Evolutionary conservation across 2,888 invertebrate genomes (phyloP), one percentile per base, ranked within the genome.

Genomic region (Drosophila colorata): DNA sequence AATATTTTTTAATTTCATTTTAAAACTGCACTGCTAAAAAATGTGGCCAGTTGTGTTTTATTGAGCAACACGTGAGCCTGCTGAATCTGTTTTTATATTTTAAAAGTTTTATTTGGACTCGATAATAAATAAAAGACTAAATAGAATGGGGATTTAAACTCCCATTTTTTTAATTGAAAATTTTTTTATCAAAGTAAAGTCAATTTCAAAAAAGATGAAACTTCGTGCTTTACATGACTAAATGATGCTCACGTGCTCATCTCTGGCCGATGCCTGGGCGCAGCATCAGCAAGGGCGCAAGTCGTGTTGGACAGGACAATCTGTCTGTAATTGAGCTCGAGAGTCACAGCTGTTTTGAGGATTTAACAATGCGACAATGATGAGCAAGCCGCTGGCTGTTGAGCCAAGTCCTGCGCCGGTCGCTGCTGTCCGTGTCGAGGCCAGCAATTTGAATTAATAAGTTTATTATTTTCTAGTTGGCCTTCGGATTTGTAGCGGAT

Each of bases 391-490:
- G 23, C 43, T 44, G 20, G 28, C 7, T 35, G 41, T 52, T 51
- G 40, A 38, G 37, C 59, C 56, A 53, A 58, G 33, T 48, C 55
- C 35, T 18, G 9, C 14, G 20, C 41, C 40, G 65, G 69, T 48
- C 70, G 60, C 74, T 76, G 76, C 66, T 77, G 76, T 46, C 35
- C 18, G 49, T 38, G 56, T 23, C 20, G 55, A 40, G 38, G 9
- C 66, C 43, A 51, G 61, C 78, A 69, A 78, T 80, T 81, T 80
- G 73, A 84, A 83, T 83, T 83, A 83, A 83, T 83, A 83, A 81
- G 80, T 83, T 75, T 84, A 81, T 84, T 81, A 83, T 83, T 75
- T 82, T 75, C 75, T 61, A 79, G 73, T 73, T 65, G 69, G 52
- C 46, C 63, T 58, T 49, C 58, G 78, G 78, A 73, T 76, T 67